Base-by-base conservation (phyloP, 30 jellyfish, hydroid and myxozoan species). In the Hydractinia symbiolongicarpus region DNA sequence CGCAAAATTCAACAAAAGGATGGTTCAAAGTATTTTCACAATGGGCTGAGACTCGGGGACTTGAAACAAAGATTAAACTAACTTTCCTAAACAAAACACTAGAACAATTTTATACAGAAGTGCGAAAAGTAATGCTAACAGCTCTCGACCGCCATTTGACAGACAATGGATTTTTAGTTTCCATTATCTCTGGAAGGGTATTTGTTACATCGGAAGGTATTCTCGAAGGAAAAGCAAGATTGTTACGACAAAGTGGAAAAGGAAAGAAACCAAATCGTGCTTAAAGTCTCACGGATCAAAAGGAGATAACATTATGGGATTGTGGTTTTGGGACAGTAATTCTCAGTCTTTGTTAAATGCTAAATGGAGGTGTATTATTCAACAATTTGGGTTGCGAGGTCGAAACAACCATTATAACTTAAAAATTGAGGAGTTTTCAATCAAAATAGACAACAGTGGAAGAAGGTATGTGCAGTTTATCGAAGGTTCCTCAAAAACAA, bases 181-280 rank as follows among this genome's bases (percentile, higher is more conserved):
- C 78, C 3, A 15, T 67, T 67, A 67, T 67, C 21, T 20, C 19
- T 10, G 78, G 78, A 13, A 15, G 78, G 51, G 78, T 1, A 20
- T 67, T 67, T 67, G 78, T 49, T 21, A 11, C 78, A 13, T 67
- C 78, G 14, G 4, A 67, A 67, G 4, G 4, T 15, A 49, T 67
- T 49, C 19, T 67, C 50, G 78, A 67, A 67, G 78, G 78, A 67
- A 67, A 67, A 67, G 78, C 78, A 67, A 15, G 78, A 13, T 10
- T 11, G 19, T 21, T 67, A 10, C 20, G 78, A 13, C 50, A 15
- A 13, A 13, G 14, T 13, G 78, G 78, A 21, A 67, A 11, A 49
- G 78, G 78, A 13, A 67, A 67, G 17, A 58, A 58, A 58, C 15
- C 15, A 13, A 58, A 58, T 58, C 15, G 17, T 11, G 69, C 69